Evolutionary conservation across 35 echinoderm and acorn worm species (phyloP).

Genomic region (Heliocidaris erythrogramma): DNA sequence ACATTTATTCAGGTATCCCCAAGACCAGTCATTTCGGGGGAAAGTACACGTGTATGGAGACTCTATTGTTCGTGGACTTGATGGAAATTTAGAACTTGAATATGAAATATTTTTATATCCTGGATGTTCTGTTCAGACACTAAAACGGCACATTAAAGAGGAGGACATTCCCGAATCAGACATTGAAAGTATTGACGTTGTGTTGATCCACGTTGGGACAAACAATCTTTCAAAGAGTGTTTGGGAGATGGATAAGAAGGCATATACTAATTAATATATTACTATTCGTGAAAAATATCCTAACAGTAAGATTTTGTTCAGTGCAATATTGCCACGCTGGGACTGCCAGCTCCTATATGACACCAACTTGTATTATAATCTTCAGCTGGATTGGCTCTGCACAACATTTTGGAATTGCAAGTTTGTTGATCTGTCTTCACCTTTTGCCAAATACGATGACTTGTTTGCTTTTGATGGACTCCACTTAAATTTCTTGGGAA

Average conservation of each 20-base stretch:
- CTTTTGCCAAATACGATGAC: not conserved
- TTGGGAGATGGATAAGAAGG: not conserved
- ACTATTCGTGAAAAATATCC: constrained; percentile 5
- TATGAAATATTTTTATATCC: not conserved
- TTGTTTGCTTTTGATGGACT: not conserved
- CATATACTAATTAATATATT: not conserved
- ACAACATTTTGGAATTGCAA: not conserved
- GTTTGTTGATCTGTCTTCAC: not conserved
- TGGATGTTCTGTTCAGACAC: not conserved
- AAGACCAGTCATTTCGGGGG: not conserved
- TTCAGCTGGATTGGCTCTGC: not conserved
- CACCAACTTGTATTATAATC: not conserved
- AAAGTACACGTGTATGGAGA: constrained; percentile 5
- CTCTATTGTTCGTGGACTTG: not conserved
- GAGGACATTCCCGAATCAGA: not conserved
- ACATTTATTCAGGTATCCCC: constrained; percentile 39
- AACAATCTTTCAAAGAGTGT: not conserved
- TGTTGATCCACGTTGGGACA: not conserved
- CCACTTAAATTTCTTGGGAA: not conserved
- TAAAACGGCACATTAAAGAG: not conserved
- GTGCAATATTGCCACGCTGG: constrained; percentile 2
- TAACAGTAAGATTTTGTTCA: not conserved
- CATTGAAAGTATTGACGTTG: not conserved
- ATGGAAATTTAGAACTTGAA: not conserved
- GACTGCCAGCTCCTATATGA: not conserved